Evolutionary conservation across 2,113 vertebrate genomes (phyloP).

Genomic region (Gymnogyps californianus): DNA sequence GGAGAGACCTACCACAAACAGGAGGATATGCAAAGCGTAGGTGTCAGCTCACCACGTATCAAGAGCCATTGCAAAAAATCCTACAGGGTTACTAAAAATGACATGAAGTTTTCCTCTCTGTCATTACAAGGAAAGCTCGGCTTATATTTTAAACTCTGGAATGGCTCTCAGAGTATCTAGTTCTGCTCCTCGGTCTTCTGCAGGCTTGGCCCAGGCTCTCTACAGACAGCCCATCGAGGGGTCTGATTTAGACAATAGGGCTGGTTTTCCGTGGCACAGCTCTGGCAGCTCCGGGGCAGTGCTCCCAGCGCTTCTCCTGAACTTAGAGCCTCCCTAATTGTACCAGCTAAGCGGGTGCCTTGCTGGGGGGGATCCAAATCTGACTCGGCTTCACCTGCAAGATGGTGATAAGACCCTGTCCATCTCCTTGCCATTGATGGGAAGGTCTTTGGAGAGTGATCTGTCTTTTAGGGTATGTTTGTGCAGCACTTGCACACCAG

Average conservation of each 20-base stretch:
- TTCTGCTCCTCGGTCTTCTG: not conserved
- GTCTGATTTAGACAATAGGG: too few relatives aligned
- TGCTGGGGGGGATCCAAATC: not conserved
- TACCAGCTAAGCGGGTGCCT: not conserved
- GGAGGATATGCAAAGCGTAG: not conserved
- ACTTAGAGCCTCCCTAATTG: not conserved
- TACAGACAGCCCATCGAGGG: accelerated
- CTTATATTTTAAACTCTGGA: not conserved
- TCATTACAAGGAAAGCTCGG: not conserved
- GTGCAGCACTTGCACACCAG: not conserved
- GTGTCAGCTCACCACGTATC: not conserved
- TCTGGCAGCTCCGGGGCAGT: not conserved
- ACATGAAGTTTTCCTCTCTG: not conserved
- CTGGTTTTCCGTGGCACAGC: not conserved
- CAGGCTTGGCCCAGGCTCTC: not conserved
- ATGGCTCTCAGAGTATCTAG: not conserved
- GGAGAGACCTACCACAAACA: not conserved
- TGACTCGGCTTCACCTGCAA: not conserved
- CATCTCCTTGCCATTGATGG: not conserved
- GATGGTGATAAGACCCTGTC: not conserved
- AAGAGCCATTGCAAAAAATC: not conserved
- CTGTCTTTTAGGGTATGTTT: not conserved
- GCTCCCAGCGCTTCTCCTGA: not conserved
- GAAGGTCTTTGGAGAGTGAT: not conserved
- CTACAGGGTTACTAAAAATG: not conserved